Evolutionary conservation across 2,888 invertebrate genomes (phyloP), one percentile per base, ranked within the genome.

Genomic region (Polydrusus cervinus): DNA sequence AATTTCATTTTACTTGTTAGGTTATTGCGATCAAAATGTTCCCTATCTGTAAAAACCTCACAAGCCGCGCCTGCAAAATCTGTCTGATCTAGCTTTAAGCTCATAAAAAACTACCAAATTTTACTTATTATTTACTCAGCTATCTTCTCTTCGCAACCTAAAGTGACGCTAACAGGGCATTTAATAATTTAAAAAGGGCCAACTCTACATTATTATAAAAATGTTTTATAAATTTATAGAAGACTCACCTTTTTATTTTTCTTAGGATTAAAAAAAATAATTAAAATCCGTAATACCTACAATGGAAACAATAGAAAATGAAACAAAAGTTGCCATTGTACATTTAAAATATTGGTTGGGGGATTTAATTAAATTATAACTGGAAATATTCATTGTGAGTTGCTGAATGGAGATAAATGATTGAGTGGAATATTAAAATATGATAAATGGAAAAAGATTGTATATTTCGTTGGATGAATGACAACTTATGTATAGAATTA

Each of bases 211-310:
- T n/a, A n/a, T n/a, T n/a, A n/a, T n/a, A n/a, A n/a, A n/a, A n/a
- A 25, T 3, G 25, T 47, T 16, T 14, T 6, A 47, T n/a, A n/a
- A 47, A 8, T 16, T 0, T 16, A 47, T 14, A 47, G 14, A 43
- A 18, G 25, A 25, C 25, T 11, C 5, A 8, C 51, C 11, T 51
- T 51, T 51, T 0, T 3, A n/a, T 25, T 25, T 20, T 66, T 55
- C 45, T 65, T 51, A 53, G 43, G 16, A 38, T 70, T 53, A n/a
- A 47, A 30, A 57, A 65, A 38, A 71, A 64, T 71, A 65, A 71
- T 65, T 71, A 72, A 64, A 20, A 64, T 72, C n/a, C 34, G 55
- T 25, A 55, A 71, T 30, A 60, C 53, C 57, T 40, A 38, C 66
- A 43, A 38, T 34, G 43, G 34, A 34, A 38, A 71, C 49, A 71